These are phyloP conservation scores for Digitonthophagus gazella DNA, from an alignment of 2,888 invertebrate species.

Conservation along the genomic window DNA sequence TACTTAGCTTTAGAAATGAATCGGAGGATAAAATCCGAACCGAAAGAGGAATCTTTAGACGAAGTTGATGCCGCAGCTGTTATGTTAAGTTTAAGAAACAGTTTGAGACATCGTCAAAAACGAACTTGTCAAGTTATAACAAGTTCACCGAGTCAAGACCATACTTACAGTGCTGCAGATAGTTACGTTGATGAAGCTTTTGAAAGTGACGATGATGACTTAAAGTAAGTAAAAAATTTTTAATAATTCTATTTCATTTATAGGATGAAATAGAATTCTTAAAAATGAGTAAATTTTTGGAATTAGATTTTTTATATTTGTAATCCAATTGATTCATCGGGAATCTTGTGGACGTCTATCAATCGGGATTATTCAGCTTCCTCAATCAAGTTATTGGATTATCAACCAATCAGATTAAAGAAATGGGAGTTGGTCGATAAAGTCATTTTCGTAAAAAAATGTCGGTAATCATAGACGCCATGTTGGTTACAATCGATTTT, in stretches of 20 bases:
- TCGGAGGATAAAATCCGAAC: slow-evolving; percentile 38
- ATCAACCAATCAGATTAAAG: no score
- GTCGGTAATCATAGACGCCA: no score
- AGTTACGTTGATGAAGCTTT: slow-evolving; percentile 56
- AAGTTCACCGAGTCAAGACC: slow-evolving; percentile 87
- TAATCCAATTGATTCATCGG: no score
- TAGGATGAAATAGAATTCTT: background rate
- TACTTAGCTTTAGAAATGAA: slow-evolving; percentile 61
- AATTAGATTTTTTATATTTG: no score
- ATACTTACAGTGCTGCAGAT: slow-evolving; percentile 78
- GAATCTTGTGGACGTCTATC: no score
- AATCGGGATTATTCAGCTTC: no score
- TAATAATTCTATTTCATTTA: no score
- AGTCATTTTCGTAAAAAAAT: no score
- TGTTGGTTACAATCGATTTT: no score
- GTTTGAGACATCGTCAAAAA: slow-evolving; percentile 41
- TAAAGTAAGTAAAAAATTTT: slow-evolving; percentile 46
- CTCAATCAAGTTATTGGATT: no score
- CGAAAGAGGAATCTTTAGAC: slow-evolving; percentile 60
- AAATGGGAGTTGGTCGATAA: no score
- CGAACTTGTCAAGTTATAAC: slow-evolving; percentile 70
- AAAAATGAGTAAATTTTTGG: no score
- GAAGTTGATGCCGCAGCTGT: slow-evolving; percentile 84
- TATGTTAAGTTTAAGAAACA: slow-evolving; percentile 85
- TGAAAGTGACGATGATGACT: slow-evolving; percentile 55